Evolutionary conservation across 2,888 invertebrate species (phyloP).

Genomic region (Dasypolia templi): DNA sequence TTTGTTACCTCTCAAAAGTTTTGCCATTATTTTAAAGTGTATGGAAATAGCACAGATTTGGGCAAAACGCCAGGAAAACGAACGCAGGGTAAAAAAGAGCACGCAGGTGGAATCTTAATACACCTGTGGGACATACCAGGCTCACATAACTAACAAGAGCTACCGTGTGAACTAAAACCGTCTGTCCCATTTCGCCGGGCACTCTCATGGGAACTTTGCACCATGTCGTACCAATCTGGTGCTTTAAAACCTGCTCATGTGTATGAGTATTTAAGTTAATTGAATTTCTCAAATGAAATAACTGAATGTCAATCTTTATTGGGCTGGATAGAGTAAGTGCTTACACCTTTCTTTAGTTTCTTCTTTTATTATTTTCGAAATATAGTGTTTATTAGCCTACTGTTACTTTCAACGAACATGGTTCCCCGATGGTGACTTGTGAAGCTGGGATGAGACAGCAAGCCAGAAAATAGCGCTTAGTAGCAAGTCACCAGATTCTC

Average conservation of each 20-base stretch:
- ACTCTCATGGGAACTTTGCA: slow-evolving; percentile 21
- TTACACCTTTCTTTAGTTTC: neutral
- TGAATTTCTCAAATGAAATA: slow-evolving; percentile 2
- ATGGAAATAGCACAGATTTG: neutral
- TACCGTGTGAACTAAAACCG: slow-evolving; percentile 6
- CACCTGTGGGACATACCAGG: slow-evolving; percentile 55
- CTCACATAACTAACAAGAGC: slow-evolving; percentile 37
- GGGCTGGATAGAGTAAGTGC: neutral
- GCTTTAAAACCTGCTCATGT: slow-evolving; percentile 6
- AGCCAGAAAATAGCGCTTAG: slow-evolving; percentile 6
- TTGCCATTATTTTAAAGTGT: neutral
- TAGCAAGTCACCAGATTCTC: too few relatives aligned
- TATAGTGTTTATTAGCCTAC: neutral
- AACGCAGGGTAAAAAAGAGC: slow-evolving; percentile 4
- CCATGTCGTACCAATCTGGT: neutral
- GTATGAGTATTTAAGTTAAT: slow-evolving; percentile 2
- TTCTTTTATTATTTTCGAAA: neutral
- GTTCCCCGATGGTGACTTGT: too few relatives aligned
- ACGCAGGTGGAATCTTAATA: slow-evolving; percentile 35
- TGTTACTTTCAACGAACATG: too few relatives aligned
- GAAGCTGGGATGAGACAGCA: too few relatives aligned
- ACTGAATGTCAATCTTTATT: neutral
- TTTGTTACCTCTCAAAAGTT: neutral
- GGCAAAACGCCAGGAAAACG: neutral
- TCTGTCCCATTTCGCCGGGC: slow-evolving; percentile 2